phyloP scores from a whole-genome alignment of 1,140 invertebrate species.

The Meloidogyne exigua region DNA sequence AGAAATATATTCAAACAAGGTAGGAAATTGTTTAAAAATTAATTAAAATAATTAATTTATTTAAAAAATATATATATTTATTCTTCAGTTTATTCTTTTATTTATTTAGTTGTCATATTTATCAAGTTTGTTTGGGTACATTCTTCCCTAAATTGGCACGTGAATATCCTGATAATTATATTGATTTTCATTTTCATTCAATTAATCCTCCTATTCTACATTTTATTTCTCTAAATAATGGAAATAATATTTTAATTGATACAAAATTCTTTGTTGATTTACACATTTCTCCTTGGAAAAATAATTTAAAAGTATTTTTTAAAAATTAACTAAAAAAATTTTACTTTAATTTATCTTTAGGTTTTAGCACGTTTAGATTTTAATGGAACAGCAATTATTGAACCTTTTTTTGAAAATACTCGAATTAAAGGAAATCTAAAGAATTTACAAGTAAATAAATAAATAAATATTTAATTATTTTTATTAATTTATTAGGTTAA shows the following conservation, averaged over 20 bases:
- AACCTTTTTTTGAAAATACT: constrained; percentile 31
- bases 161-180: constrained; percentile 37
- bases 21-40: not conserved
- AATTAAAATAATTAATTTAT: constrained; percentile 10
- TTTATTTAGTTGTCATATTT: constrained; percentile 40
- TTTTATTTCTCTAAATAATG: constrained; percentile 8
- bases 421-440: constrained; percentile 27
- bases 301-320: constrained; percentile 32
- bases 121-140: constrained; percentile 44
- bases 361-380: constrained; percentile 22
- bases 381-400: constrained; percentile 28
- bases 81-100: too few species aligned
- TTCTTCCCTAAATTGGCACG: constrained; percentile 34
- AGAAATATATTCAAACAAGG: constrained; percentile 35
- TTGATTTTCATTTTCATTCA: constrained; percentile 44
- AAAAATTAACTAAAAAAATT: not conserved
- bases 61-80: not conserved
- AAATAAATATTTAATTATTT: constrained; percentile 22
- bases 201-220: constrained; percentile 21
- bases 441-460: not conserved
- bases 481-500: constrained; percentile 25
- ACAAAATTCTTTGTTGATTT: constrained; percentile 44
- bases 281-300: constrained; percentile 37
- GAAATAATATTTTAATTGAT: constrained; percentile 5
- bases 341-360: not conserved